Base-by-base conservation (phyloP, 2,113 vertebrate species). In the Pangasianodon gigas region DNA sequence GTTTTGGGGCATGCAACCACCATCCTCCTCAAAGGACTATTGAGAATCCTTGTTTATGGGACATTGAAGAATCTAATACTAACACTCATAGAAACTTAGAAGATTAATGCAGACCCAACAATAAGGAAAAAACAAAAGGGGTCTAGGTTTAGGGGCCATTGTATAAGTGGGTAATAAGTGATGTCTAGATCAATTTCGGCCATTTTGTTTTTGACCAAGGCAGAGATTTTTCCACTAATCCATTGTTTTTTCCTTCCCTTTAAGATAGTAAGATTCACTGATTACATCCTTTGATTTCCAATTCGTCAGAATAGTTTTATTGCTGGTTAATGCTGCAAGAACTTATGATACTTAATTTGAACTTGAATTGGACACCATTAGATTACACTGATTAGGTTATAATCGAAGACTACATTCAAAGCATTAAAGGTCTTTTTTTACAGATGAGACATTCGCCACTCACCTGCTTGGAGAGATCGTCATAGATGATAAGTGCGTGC, bases 401-500 rank as follows among this genome's bases (percentile, higher is more conserved):
- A 77, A 77, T 77, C 41, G 41, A 77, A 77, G 1, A 46, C 16
- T 24, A 46, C 1, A 11, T 24, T 48, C 11, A 26, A 37, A 37
- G 5, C 14, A 71, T n/a, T 67, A 37, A 37, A 16, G 18, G 4
- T 9, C 29, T n/a, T 29, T 6, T 5, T 24, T 32, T 1, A 18
- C 67, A 26, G 18, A 71, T 46, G 1, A 54, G 19, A n/a, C 7
- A 6, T 80, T 37, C 16, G 6, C 7, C 2, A 13, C 92, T 93
- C 44, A 99, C 98, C 98, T 99, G 98, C 91, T 99, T 99, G 93
- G 98, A 99, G 93, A 99, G 97, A 93, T 99, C 98, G 0, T 99
- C 98, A 1, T 99, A 99, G 96, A 99, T 99, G 96, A 99, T 99
- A 6, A 99, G 93, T 0, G 98, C 98, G 0, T 99, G 98, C 92